A percentile compares a stretch with the other conserved stretches of the same genome.
These are phyloP conservation scores for Rattus rattus DNA, from an alignment of 2,113 vertebrate species.

Conservation along the genomic window DNA sequence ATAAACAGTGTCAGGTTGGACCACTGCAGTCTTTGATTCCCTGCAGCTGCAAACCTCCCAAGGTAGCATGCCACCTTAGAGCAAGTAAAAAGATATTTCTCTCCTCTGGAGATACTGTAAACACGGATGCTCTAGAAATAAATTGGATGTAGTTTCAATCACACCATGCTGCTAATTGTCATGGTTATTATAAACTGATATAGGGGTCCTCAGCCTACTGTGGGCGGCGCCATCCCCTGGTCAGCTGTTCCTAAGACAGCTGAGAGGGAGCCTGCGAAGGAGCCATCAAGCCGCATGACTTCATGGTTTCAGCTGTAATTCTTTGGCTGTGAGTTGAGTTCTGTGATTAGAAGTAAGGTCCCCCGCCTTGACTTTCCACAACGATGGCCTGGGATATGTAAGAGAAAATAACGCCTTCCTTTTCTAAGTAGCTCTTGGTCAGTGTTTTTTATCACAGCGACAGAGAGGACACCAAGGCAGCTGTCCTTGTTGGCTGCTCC, in stretches of 20 bases:
- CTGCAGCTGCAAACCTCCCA: neutral
- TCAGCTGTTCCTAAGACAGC: neutral
- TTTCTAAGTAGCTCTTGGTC: neutral
- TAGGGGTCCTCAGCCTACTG: neutral
- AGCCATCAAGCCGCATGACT: neutral
- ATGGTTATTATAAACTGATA: neutral
- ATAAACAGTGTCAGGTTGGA: neutral
- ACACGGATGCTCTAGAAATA: neutral
- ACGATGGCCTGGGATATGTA: neutral
- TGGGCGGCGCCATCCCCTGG: neutral
- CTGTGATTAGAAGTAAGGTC: neutral
- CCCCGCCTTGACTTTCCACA: neutral
- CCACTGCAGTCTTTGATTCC: no score
- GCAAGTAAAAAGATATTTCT: neutral
- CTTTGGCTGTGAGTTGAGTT: neutral
- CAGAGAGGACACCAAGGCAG: slow-evolving; percentile 88
- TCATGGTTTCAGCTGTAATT: neutral
- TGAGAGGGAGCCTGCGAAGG: neutral
- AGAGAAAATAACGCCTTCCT: neutral
- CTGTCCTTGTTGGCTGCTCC: slow-evolving; percentile 78
- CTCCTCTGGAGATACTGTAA: neutral
- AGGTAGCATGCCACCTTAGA: neutral
- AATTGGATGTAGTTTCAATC: neutral
- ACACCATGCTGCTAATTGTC: neutral
- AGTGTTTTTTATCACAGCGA: neutral